phyloP scores from a whole-genome alignment of 35 echinoderm and acorn worm species.

The Lytechinus variegatus region DNA sequence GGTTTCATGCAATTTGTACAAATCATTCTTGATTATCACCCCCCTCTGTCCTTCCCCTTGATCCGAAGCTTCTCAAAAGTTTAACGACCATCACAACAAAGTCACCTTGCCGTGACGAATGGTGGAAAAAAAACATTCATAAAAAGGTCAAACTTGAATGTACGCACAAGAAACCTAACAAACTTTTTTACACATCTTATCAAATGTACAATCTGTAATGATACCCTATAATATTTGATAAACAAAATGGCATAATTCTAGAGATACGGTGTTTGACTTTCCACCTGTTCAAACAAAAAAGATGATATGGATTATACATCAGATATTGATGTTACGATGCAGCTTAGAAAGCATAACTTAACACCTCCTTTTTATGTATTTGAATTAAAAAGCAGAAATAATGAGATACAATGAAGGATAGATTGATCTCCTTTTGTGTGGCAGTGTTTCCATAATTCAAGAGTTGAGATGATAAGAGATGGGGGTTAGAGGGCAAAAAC shows the following conservation, averaged over 20 bases:
- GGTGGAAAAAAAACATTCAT: not conserved
- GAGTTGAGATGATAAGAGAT: not conserved
- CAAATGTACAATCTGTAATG: not conserved
- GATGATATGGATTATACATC: not conserved
- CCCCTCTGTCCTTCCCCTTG: too few relatives aligned
- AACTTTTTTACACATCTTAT: not conserved
- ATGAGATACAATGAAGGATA: not conserved
- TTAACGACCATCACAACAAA: not conserved
- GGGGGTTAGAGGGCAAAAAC: not conserved
- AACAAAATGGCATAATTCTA: conserved; percentile 14
- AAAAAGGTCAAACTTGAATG: not conserved
- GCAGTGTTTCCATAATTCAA: conserved; percentile 1
- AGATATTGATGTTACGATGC: not conserved
- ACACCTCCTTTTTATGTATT: not conserved
- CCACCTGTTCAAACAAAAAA: not conserved
- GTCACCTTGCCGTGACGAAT: not conserved
- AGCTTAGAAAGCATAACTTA: not conserved
- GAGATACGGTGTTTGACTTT: not conserved
- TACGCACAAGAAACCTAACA: not conserved
- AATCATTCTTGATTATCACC: too few relatives aligned
- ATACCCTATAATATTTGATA: not conserved
- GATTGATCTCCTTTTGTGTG: not conserved
- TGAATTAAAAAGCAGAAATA: not conserved
- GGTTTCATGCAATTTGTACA: too few relatives aligned
- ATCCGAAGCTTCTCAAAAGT: not conserved